Evolutionary conservation across 1,140 invertebrate genomes (phyloP), one percentile per base, ranked within the genome.

Genomic region (Asbolus verrucosus): DNA sequence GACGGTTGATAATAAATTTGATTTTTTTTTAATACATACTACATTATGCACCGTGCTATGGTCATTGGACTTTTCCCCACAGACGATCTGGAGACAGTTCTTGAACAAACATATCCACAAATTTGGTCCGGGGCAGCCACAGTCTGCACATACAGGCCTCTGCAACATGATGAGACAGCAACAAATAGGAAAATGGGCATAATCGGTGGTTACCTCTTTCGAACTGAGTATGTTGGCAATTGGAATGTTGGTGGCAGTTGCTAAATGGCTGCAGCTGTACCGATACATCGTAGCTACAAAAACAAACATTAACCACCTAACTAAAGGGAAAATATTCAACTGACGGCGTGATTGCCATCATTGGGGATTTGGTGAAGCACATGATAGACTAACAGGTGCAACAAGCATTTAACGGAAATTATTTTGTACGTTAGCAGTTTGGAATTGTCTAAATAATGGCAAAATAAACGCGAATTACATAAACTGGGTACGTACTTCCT

Each of bases 61-160:
- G 79, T 95, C 92, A 76, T 88, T 87, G 33, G 86, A 86, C 15
- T 87, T 86, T 77, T 94, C 90, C 4, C 91, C 90, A 83, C 94
- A 96, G 13, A 92, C 92, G 69, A 94, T 85, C 78, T 88, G 88
- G 27, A 89, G 84, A 80, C 94, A 96, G 27, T 90, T 87, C 27
- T 86, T 85, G 71, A 91, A 86, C 18, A 96, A 81, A 78, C 94
- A 96, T 15, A 94, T 85, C 93, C 94, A 95, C 21, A 96, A 83
- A 79, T 94, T 92, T 6, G 89, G 89, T 0, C 91, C 92, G 14
- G 81, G 78, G 30, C 83, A 85, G 6, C 84, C 83, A 81, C 91
- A 92, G 71, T 87, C 85, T 33, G 86, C 81, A 82, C 90, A 91
- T 70, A 81, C 79, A 61, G 82, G 70, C 21, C 71, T 70, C 83